Evolutionary conservation across 2,888 invertebrate genomes (phyloP).

Genomic region (Fabriciana adippe): DNA sequence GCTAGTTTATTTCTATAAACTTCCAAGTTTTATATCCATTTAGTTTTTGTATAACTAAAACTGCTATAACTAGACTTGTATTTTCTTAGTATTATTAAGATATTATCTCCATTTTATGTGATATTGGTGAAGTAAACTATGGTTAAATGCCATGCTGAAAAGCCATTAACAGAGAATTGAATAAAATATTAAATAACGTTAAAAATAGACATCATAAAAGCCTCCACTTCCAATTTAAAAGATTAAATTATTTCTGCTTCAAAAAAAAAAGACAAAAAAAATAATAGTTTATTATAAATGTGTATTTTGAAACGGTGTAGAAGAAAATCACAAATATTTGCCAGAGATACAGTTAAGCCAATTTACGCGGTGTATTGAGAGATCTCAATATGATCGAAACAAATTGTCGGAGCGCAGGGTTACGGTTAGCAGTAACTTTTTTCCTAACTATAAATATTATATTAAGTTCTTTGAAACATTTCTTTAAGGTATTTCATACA

Average conservation of each 20-base stretch:
- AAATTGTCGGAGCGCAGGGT: constrained; percentile 52
- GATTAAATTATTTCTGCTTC: neutral
- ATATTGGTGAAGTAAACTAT: too few relatives aligned
- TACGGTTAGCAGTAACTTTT: constrained; percentile 15
- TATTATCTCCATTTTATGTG: too few relatives aligned
- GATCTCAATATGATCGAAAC: constrained; percentile 66
- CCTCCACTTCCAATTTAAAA: neutral
- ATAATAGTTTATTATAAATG: neutral
- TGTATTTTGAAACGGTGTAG: neutral
- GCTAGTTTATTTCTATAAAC: too few relatives aligned
- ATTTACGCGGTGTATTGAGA: constrained; percentile 59
- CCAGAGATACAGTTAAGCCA: constrained; percentile 64
- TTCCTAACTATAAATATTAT: neutral
- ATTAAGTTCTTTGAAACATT: constrained; percentile 14
- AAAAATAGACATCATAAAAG: too few relatives aligned
- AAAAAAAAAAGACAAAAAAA: constrained; percentile 1
- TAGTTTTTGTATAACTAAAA: too few relatives aligned
- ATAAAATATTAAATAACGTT: too few relatives aligned
- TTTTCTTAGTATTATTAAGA: too few relatives aligned
- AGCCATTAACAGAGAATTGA: too few relatives aligned
- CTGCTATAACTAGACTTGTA: too few relatives aligned
- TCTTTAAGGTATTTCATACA: neutral
- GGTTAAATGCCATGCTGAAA: too few relatives aligned
- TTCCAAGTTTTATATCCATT: too few relatives aligned
- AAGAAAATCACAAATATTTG: constrained; percentile 36